Percentiles rank a stretch among this genome's conserved stretches.
Evolutionary conservation across 2,888 invertebrate species (phyloP).

Genomic region (Petrolisthes cinctipes): DNA sequence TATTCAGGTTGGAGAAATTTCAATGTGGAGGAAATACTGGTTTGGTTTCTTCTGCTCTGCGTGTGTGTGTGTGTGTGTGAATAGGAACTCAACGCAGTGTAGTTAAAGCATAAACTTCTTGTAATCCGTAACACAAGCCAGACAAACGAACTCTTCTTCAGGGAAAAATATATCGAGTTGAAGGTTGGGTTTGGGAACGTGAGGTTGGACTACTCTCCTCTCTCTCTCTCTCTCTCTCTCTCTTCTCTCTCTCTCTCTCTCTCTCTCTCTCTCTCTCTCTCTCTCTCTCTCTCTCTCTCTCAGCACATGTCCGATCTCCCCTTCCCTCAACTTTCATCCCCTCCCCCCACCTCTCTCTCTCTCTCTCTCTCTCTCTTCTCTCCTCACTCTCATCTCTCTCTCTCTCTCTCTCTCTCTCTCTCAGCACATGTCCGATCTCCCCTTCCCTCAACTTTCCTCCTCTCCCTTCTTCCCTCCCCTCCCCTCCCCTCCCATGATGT

Average conservation of each 20-base stretch:
- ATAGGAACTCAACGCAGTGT: background rate
- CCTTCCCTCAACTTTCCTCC: background rate
- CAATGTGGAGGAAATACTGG: background rate
- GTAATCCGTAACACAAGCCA: background rate
- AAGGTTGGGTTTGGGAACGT: background rate
- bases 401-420: background rate
- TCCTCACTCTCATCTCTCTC: background rate
- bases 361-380: background rate
- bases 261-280: background rate
- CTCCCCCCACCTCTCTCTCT: background rate
- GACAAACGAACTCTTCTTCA: background rate
- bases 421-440: background rate
- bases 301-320: background rate
- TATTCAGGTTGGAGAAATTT: background rate
- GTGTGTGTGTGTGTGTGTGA: conserved; percentile 16
- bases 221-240: conserved; percentile 11
- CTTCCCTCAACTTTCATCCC: background rate
- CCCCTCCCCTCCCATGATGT: background rate
- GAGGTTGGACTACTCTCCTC: background rate
- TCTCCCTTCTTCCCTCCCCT: background rate
- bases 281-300: background rate
- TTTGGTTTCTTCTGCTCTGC: background rate
- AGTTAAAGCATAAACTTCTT: background rate
- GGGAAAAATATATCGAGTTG: background rate
- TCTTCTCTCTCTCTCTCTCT: conserved; percentile 4